Evolutionary conservation across 2,797 vertebrate genomes (phyloP).

Genomic region (Platalea minor): DNA sequence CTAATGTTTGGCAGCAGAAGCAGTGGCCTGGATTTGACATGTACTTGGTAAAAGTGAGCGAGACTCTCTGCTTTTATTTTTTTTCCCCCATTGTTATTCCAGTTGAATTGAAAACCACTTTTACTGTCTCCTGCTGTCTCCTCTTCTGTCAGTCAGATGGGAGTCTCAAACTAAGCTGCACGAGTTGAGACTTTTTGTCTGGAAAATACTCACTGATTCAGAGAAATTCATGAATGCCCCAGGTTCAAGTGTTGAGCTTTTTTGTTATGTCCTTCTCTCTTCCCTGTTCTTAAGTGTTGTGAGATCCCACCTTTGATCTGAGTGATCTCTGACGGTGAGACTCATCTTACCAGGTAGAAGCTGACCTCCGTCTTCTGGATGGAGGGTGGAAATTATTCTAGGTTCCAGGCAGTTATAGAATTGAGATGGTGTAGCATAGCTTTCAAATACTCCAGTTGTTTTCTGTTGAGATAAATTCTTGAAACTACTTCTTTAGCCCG

Average conservation of each 20-base stretch:
- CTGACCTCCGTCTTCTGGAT: not conserved
- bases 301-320: not conserved
- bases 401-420: not conserved
- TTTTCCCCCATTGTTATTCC: not conserved
- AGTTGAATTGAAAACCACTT: conserved; percentile 9
- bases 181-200: not conserved
- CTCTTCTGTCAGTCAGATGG: not conserved
- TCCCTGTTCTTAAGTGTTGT: not conserved
- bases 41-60: not conserved
- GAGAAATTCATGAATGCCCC: not conserved
- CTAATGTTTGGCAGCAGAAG: not conserved
- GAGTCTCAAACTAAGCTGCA: not conserved
- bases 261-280: not conserved
- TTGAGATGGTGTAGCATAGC: not conserved
- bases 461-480: not conserved
- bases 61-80: not conserved
- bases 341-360: not conserved
- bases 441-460: not conserved
- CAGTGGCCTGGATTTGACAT: conserved; percentile 26
- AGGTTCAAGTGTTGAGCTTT: not conserved
- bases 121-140: not conserved
- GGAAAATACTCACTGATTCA: not conserved
- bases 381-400: not conserved
- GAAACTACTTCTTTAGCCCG: not conserved
- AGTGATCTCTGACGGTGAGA: not conserved